A percentile compares a stretch with the other conserved stretches of the same genome.
These are phyloP conservation scores for Protobothrops mucrosquamatus DNA, from an alignment of 2,113 vertebrate species.

Conservation along the genomic window DNA sequence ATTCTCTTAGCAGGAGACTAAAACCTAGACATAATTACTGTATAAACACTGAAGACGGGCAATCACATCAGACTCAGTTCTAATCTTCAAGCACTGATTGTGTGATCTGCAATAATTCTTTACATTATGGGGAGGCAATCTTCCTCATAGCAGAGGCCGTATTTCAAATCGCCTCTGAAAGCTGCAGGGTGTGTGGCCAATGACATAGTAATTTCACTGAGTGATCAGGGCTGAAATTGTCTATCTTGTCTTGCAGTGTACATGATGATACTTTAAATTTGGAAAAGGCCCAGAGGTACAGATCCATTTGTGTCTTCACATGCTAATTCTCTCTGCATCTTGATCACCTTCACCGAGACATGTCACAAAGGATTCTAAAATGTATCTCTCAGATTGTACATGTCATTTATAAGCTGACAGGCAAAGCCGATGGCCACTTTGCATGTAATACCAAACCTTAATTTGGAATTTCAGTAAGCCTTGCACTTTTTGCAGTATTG, in stretches of 20 bases:
- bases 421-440: not conserved
- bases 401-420: not conserved
- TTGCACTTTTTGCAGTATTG: not conserved
- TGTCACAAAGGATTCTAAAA: not conserved
- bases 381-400: not conserved
- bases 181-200: not conserved
- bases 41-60: not conserved
- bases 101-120: not conserved
- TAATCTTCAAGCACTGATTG: not conserved
- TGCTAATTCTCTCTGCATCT: not conserved
- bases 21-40: not conserved
- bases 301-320: not conserved
- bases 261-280: not conserved
- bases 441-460: not conserved
- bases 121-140: not conserved
- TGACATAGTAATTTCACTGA: not conserved
- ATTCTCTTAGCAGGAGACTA: not conserved
- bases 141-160: not conserved
- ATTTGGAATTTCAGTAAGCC: not conserved
- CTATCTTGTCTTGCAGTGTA: not conserved
- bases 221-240: not conserved
- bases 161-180: not conserved
- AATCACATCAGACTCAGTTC: not conserved
- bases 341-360: not conserved
- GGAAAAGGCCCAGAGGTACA: not conserved